A percentile compares a stretch with the other conserved stretches of the same genome.
Evolutionary conservation across 35 echinoderm and acorn worm species (phyloP).

Genomic region (Heliocidaris erythrogramma): DNA sequence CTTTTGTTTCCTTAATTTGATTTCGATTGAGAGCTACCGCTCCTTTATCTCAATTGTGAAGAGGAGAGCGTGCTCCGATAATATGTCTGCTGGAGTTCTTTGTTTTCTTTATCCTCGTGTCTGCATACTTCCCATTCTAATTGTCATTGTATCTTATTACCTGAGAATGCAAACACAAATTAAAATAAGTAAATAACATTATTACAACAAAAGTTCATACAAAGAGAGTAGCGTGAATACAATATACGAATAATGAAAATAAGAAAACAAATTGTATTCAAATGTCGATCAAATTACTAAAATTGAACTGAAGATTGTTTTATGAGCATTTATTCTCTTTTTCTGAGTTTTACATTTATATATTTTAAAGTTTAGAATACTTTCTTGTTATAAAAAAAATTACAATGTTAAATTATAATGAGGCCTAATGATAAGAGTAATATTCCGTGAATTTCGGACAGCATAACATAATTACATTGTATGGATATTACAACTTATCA

Average conservation of each 20-base stretch:
- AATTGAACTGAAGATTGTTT: too few species aligned
- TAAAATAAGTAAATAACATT: background rate
- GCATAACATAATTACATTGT: too few species aligned
- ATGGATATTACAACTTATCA: too few species aligned
- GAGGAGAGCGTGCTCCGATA: background rate
- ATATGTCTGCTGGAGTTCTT: background rate
- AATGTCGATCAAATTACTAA: too few species aligned
- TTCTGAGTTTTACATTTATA: too few species aligned
- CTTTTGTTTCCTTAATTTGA: conserved; percentile 1
- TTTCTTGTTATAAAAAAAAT: too few species aligned
- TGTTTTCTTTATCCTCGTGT: background rate
- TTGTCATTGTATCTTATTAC: background rate
- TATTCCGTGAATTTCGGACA: too few species aligned
- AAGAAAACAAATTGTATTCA: too few species aligned
- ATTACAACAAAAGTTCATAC: background rate
- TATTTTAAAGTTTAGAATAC: too few species aligned
- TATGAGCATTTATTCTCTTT: too few species aligned
- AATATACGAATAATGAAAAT: background rate
- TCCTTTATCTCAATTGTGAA: background rate
- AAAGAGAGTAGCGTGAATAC: background rate
- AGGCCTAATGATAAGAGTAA: too few species aligned
- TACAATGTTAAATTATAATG: too few species aligned
- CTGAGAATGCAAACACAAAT: background rate
- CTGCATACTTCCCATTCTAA: background rate
- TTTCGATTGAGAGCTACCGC: background rate